Percentiles rank a stretch among this genome's conserved stretches.
These are phyloP conservation scores for Coreoperca whiteheadi DNA, from an alignment of 2,113 vertebrate genomes.

Conservation along the genomic window DNA sequence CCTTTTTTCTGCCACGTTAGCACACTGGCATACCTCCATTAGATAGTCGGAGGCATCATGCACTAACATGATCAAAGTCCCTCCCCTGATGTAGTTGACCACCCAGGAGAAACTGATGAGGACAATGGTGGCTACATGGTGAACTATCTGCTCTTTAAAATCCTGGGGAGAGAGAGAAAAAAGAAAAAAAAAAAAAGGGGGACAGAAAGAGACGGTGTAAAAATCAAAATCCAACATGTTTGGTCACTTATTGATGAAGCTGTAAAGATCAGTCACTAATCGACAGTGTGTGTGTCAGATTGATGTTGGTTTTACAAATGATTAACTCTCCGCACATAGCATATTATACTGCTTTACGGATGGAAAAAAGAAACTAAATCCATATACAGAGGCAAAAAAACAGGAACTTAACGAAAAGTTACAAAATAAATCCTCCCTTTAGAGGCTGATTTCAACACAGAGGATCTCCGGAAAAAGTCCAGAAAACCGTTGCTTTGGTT, in stretches of 20 bases:
- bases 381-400: not conserved
- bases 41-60: slow-evolving; percentile 93
- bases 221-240: slow-evolving; percentile 1
- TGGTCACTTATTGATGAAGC: slow-evolving; percentile 65
- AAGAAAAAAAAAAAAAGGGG: not conserved
- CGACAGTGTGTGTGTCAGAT: not conserved
- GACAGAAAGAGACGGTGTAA: not conserved
- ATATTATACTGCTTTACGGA: not conserved
- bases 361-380: not conserved
- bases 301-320: slow-evolving; percentile 43
- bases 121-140: slow-evolving; percentile 93
- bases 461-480: not conserved
- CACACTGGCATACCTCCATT: slow-evolving; percentile 87
- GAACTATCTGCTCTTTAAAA: slow-evolving; percentile 95
- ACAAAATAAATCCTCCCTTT: slow-evolving; percentile 15
- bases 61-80: slow-evolving; percentile 94
- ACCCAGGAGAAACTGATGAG: slow-evolving; percentile 96
- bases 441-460: slow-evolving; percentile 22
- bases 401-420: not conserved
- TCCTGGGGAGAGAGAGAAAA: slow-evolving; percentile 82
- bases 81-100: slow-evolving; percentile 93
- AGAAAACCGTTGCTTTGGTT: slow-evolving; percentile 34
- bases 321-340: slow-evolving; percentile 49
- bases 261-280: slow-evolving; percentile 56
- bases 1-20: not conserved